phyloP scores from a whole-genome alignment of 2,797 vertebrate genomes.

The Xenops minutus region DNA sequence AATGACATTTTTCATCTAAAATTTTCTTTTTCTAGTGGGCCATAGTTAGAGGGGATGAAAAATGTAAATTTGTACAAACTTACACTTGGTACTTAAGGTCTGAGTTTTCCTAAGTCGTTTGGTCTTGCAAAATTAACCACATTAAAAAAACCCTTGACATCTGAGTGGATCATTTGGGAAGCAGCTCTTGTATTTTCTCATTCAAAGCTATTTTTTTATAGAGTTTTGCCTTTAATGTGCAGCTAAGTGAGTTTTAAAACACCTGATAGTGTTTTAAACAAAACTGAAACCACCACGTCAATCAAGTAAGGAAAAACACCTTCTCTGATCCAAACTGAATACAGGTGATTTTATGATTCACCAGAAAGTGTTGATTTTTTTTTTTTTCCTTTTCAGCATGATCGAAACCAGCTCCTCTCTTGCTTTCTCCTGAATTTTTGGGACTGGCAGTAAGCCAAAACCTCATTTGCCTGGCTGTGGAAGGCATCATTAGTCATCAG shows the following conservation, averaged over 20 bases:
- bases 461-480: not conserved
- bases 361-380: not conserved
- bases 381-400: not conserved
- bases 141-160: not conserved
- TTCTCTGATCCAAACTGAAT: not conserved
- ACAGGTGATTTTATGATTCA: not conserved
- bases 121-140: not conserved
- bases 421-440: constrained; percentile 9
- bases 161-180: not conserved
- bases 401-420: not conserved
- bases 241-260: not conserved
- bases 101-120: not conserved
- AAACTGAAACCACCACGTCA: not conserved
- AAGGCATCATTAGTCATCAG: constrained; percentile 21
- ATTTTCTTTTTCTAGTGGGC: not conserved
- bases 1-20: not conserved
- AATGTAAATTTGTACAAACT: not conserved
- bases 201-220: not conserved
- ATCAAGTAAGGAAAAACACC: not conserved
- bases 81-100: not conserved
- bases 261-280: not conserved
- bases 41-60: not conserved
- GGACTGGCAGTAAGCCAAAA: constrained; percentile 25
- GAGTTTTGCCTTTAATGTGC: not conserved
- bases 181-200: not conserved